Evolutionary conservation across 2,797 vertebrate species (phyloP), one percentile per base, ranked within the genome.

Genomic region (Gallirallus australis): DNA sequence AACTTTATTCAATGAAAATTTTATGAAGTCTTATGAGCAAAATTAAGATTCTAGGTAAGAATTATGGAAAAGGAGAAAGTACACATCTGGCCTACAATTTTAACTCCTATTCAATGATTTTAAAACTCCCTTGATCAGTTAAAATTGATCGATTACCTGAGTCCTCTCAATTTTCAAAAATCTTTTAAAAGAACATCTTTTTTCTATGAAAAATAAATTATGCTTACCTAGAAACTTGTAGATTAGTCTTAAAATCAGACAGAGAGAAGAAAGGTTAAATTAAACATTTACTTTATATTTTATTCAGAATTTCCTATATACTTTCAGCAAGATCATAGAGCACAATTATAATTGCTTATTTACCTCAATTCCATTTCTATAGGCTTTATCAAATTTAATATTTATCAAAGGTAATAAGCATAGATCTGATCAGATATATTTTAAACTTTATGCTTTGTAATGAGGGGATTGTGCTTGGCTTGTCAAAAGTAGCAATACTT

Each of bases 21-120:
- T 66, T 66, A 13, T 54, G n/a, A 83, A 59, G 31, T 30, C 1
- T 83, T 63, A 39, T 39, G 12, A 59, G 30, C 3, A 71, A 64
- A 57, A 42, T 33, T 54, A 9, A 53, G 16, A 76, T 78, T 63
- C 12, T 60, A 37, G 12, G n/a, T 31, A 37, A 72, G 31, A 69
- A 40, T 70, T 53, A 33, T 23, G 9, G 9, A 4, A 28, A 76
- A 76, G 28, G 7, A 68, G 24, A 89, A 95, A 72, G 6, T 14
- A 7, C 15, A 40, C 0, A 28, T 0, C 1, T 31, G 17, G 0
- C 2, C 4, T 45, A 10, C 3, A 37, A 1, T 77, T 86, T 65
- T 76, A 87, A 68, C 6, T 53, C 28, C 5, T 4, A 53, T 20
- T 66, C 50, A 57, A 40, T 9, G 3, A 39, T 40, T 82, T 59